phyloP scores from a whole-genome alignment of 2,888 invertebrate species.

The Augiades crinisus region DNA sequence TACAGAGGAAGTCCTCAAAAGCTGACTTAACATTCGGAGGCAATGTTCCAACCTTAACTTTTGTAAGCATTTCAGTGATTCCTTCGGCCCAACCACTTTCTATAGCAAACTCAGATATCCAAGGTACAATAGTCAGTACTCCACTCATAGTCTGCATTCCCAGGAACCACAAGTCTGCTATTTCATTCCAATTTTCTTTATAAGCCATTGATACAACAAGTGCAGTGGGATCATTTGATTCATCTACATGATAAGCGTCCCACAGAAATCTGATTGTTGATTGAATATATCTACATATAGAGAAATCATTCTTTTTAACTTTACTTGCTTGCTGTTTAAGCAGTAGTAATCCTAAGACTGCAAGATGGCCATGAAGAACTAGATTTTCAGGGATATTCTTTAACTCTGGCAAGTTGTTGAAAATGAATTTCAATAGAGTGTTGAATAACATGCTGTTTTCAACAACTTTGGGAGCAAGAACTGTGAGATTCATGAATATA shows the following conservation, averaged over 20 bases:
- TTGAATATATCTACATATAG: constrained; percentile 93
- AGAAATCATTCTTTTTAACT: constrained; percentile 93
- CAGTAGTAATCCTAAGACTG: constrained; percentile 90
- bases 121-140: constrained; percentile 89
- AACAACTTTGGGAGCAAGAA: constrained; percentile 91
- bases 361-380: constrained; percentile 91
- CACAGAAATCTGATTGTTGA: constrained; percentile 94
- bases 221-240: constrained; percentile 90
- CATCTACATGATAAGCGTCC: constrained; percentile 96
- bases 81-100: constrained; percentile 97
- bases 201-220: constrained; percentile 92
- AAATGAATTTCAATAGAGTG: constrained; percentile 91
- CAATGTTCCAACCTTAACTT: constrained; percentile 91
- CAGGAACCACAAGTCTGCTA: constrained; percentile 95
- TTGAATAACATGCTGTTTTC: constrained; percentile 89
- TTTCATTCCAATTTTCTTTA: constrained; percentile 93
- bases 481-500: constrained; percentile 95
- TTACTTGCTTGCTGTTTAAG: constrained; percentile 91
- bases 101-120: constrained; percentile 94
- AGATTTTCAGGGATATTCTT: constrained; percentile 92
- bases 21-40: constrained; percentile 93
- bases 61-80: constrained; percentile 89
- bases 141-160: constrained; percentile 96
- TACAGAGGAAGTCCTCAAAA: constrained; percentile 93
- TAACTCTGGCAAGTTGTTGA: constrained; percentile 91